Evolutionary conservation across 2,888 invertebrate species (phyloP), one percentile per base, ranked within the genome.

Genomic region (Heteropelma amictum): DNA sequence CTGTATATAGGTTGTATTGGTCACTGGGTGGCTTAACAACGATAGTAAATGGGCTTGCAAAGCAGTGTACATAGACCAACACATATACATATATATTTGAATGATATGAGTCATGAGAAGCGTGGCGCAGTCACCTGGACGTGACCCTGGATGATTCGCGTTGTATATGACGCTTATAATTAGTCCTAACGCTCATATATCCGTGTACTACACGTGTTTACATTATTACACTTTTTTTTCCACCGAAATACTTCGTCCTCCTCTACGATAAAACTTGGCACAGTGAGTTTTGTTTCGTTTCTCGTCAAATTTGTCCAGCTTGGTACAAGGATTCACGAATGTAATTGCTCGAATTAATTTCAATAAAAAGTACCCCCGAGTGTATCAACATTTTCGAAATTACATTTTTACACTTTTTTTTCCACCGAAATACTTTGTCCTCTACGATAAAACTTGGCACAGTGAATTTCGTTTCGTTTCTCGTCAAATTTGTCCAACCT

Each of bases 141-240:
- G 53, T 77, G 79, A 79, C 79, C 79, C 79, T 79, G 76, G 63
- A 72, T 77, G 71, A 76, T 72, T 76, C 63, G 76, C 56, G 70
- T 65, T 58, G 30, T 68, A n/a, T n/a, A n/a, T n/a, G n/a, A n/a
- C n/a, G n/a, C 45, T 56, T 65, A 69, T 63, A 65, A 38, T 58
- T 45, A 45, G 58, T 35, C 60, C 58, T 58, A 47, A 47, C 7
- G 47, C 49, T 60, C 17, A 19, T 71, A 26, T 56, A 63, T 47
- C 30, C 45, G 30, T 53, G 47, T 33, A 51, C 61, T 47, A 69
- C 3, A 17, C 60, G 68, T 64, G 54, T 68, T 75, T 60, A 61
- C 72, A 72, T 72, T 64, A 49, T n/a, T n/a, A n/a, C n/a, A n/a
- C 7, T 1, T 56, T 19, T 61, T 61, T 58, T 68, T 40, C 33